Evolutionary conservation across 2,888 invertebrate species (phyloP), one percentile per base, ranked within the genome.

Genomic region (Corythucha ciliata): DNA sequence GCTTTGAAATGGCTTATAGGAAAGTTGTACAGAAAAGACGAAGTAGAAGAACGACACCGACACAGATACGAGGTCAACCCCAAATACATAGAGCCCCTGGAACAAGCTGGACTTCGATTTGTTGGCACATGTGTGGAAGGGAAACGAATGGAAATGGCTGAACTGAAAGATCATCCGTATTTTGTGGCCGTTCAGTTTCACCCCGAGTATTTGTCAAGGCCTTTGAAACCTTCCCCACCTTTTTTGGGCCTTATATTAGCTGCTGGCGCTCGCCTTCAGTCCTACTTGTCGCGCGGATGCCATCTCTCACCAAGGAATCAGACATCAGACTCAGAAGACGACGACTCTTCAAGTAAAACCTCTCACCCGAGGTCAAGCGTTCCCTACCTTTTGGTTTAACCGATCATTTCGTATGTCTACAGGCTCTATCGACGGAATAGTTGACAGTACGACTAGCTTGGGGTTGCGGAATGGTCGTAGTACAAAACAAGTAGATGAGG

Each of bases 61-160:
- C 98, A 98, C 69, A 77, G 98, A 21, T 99, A 92, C 66, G 98
- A 99, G 74, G 92, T 97, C 1, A 98, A 98, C 72, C 91, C 92
- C 0, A 75, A 79, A 39, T 86, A 86, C 67, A 85, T 94, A 12
- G 69, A 74, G 10, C 71, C 78, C 22, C 71, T 97, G 24, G 88
- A 91, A 68, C 75, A 77, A 33, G 78, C 78, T 24, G 97, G 97
- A 1, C 72, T 98, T 63, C 78, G 76, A 57, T 97, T 98, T 72
- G 91, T 96, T 24, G 88, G 86, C 74, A 80, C 79, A 46, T 92
- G 93, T 66, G 77, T 78, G 14, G 80, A 81, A n/a, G 78, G 81
- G 50, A 76, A 81, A 51, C 77, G 97, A 24, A 97, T 99, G 96
- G 97, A 98, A 72, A 84, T 97, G 26, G 71, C 96, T n/a, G 79